Conservation (phyloP, 2,888 invertebrate species). For the Drosophila ochracea region DNA sequence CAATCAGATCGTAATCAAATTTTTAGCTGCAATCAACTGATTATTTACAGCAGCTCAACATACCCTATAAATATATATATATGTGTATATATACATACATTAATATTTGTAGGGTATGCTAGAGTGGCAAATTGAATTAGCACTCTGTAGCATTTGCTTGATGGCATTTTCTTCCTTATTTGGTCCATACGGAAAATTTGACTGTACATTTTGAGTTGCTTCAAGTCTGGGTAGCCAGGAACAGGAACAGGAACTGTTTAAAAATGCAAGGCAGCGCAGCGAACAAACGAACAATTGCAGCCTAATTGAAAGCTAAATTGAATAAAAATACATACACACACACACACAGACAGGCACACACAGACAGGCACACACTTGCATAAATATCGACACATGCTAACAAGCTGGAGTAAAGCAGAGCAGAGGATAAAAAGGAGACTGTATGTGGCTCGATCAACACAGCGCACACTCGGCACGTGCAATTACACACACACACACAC, state of each 20-base stretch:
- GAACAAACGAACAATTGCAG: slow-evolving; percentile 81
- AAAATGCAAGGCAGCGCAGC: slow-evolving; percentile 72
- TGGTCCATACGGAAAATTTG: slow-evolving; percentile 43
- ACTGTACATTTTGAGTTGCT: slow-evolving; percentile 44
- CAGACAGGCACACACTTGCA: slow-evolving; percentile 2
- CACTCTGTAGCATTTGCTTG: not conserved
- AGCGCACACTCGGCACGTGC: slow-evolving; percentile 76
- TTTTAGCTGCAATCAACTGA: not conserved
- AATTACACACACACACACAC: slow-evolving; percentile 55
- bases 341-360: slow-evolving; percentile 19
- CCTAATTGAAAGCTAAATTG: slow-evolving; percentile 81
- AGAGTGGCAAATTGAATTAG: not conserved
- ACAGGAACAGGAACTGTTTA: slow-evolving; percentile 59
- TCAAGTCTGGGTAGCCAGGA: slow-evolving; percentile 9
- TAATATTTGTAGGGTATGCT: not conserved
- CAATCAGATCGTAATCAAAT: not conserved
- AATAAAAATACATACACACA: slow-evolving; percentile 69
- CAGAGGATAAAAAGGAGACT: slow-evolving; percentile 58
- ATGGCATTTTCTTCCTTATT: slow-evolving; percentile 47
- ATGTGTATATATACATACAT: not conserved
- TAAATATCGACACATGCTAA: slow-evolving; percentile 56
- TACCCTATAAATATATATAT: not conserved
- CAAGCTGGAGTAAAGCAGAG: slow-evolving; percentile 49
- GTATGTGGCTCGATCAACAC: slow-evolving; percentile 69
- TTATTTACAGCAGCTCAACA: not conserved